Base-by-base conservation (phyloP, 64 coral and sea anemone genomes). In the Stichodactyla helianthus region DNA sequence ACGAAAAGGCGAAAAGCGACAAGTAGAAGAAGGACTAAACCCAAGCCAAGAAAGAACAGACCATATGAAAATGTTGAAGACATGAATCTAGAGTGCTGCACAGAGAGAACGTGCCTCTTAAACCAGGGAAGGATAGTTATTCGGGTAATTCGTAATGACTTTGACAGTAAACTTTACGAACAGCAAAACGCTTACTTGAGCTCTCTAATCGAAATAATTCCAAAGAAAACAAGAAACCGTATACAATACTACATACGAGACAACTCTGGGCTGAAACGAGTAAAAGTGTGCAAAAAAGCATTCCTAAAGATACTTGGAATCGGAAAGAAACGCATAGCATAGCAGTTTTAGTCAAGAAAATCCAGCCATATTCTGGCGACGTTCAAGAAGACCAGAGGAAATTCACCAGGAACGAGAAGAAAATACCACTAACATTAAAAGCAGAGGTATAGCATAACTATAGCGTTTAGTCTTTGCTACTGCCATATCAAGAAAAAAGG, bases 161-260 rank as follows among this genome's bases (percentile, higher is more conserved):
- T 86, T 25, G 89, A 91, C 68, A 78, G 44, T 50, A 91, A 84
- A 71, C 28, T 86, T 6, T 86, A 91, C 35, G 84, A 86, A 59
- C 10, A 19, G 25, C 89, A 86, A 65, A 91, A 91, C 59, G 79
- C 25, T 53, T 86, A 92, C 59, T 83, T 92, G 4, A 77, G 71
- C 83, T 87, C 86, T 83, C 91, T 92, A 4, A 92, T 92, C 19
- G 86, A 92, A 16, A n/a, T 92, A 19, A 60, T 71, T 74, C 86
- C 61, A 54, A 82, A 53, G 56, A 31, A 55, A 76, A 79, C 25
- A 56, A 74, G 35, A 82, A 86, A 56, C 27, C 68, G 55, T 14
- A 80, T 91, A 91, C 20, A 15, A 50, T 91, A 91, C 9, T 61
- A 86, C 77, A 80, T 91, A 7, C 52, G 74, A 82, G 89, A 86